Evolutionary conservation across 2,888 invertebrate species (phyloP).

Genomic region (Catocala sponsa): DNA sequence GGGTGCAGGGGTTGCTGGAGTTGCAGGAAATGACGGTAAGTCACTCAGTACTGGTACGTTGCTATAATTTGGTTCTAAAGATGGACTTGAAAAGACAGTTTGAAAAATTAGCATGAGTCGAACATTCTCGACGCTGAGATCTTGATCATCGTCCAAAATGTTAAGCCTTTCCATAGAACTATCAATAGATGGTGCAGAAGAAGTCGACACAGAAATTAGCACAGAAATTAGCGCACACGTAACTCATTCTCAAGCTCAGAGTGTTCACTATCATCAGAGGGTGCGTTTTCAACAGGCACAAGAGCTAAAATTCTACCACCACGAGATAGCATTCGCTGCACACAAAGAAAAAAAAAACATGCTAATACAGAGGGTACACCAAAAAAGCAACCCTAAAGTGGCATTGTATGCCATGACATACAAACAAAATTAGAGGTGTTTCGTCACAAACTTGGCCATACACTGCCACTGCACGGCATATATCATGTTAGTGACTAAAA

Average conservation of each 20-base stretch:
- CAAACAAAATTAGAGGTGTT: conserved; percentile 1
- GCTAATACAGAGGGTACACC: not conserved
- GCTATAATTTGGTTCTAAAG: conserved; percentile 20
- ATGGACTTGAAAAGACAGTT: conserved; percentile 23
- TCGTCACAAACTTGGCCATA: conserved; percentile 22
- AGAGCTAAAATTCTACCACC: conserved; percentile 14
- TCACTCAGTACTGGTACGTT: conserved; percentile 22
- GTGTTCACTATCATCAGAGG: conserved; percentile 5
- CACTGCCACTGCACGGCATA: conserved; percentile 27
- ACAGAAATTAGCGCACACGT: not conserved
- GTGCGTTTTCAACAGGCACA: conserved; percentile 18
- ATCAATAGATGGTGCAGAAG: conserved; percentile 6
- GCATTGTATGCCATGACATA: conserved; percentile 27
- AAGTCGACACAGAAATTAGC: conserved; percentile 4
- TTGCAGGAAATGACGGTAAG: conserved; percentile 20
- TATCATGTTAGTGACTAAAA: conserved; percentile 18
- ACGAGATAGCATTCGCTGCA: not conserved
- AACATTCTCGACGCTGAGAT: conserved; percentile 6
- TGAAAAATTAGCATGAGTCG: conserved; percentile 16
- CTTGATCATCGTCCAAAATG: conserved; percentile 12
- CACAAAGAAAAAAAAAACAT: conserved; percentile 2
- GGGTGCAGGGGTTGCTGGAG: conserved; percentile 11
- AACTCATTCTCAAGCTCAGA: conserved; percentile 9
- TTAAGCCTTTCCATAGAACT: conserved; percentile 12
- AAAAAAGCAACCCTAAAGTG: conserved; percentile 9